phyloP scores from a whole-genome alignment of 1,140 invertebrate genomes.

The Hyles vespertilio region DNA sequence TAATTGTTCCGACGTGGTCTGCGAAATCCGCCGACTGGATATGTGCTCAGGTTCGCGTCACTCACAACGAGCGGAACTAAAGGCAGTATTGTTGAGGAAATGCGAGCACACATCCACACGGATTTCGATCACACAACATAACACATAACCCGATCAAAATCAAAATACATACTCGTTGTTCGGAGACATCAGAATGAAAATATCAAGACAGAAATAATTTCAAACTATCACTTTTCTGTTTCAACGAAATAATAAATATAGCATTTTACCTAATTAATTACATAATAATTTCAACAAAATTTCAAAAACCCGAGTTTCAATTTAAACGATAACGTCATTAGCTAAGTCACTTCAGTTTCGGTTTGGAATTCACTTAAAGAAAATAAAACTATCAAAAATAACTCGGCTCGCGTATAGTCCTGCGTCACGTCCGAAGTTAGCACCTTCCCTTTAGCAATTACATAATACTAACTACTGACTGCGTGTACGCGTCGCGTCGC shows the following conservation, averaged over 20 bases:
- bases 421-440: slow-evolving; percentile 73
- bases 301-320: slow-evolving; percentile 68
- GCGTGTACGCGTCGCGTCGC: slow-evolving; percentile 39
- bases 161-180: slow-evolving; percentile 37
- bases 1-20: slow-evolving; percentile 5
- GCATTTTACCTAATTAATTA: slow-evolving; percentile 71
- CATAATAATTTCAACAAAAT: slow-evolving; percentile 76
- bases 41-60: not conserved
- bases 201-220: slow-evolving; percentile 76
- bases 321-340: slow-evolving; percentile 63
- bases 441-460: slow-evolving; percentile 71
- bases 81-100: slow-evolving; percentile 2
- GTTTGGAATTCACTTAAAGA: slow-evolving; percentile 70
- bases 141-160: slow-evolving; percentile 50
- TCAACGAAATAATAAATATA: slow-evolving; percentile 74
- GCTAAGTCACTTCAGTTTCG: slow-evolving; percentile 65
- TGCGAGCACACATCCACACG: slow-evolving; percentile 16
- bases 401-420: slow-evolving; percentile 69
- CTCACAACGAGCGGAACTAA: not conserved
- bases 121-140: slow-evolving; percentile 37
- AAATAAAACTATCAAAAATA: slow-evolving; percentile 75
- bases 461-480: slow-evolving; percentile 71
- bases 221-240: slow-evolving; percentile 59
- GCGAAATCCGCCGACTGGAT: slow-evolving; percentile 5
- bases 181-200: slow-evolving; percentile 58